Evolutionary conservation across 2,113 vertebrate species (phyloP), one percentile per base, ranked within the genome.

Genomic region (Opisthocomus hoazin): DNA sequence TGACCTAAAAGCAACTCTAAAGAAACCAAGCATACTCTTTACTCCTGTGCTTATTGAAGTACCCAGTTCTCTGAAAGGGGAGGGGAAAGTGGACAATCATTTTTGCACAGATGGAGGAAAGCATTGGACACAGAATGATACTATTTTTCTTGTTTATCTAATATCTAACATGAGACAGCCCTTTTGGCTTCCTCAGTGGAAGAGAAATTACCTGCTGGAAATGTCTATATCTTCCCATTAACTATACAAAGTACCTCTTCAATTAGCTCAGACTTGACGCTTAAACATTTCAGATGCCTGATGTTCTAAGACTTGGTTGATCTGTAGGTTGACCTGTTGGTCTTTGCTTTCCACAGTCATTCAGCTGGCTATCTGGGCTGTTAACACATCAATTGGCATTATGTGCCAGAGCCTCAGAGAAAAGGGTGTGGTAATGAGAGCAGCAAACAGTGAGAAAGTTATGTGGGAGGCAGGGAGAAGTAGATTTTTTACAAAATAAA

Each of bases 111-210:
- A 61, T 90, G 45, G 83, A 93, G 86, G 54, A 54, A 90, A 56
- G 22, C 8, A 19, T 43, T 53, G 58, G 22, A 63, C 43, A 76
- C 8, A 66, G 77, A 89, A 57, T 50, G 19, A 26, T 86, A 87
- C 32, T 87, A 57, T 29, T 90, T 87, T 91, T 89, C 61, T 79
- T 84, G 30, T 90, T 95, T 91, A 63, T 88, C 41, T 93, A 48
- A 29, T 82, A 73, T 61, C 36, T 88, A 85, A 92, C 85, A 65
- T 63, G 24, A 87, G 30, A 48, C 43, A 87, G 8, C 12, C 41
- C 24, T 80, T 89, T 71, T 3, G 1, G 48, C 34, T 87, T 94
- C 26, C 36, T 83, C 45, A 24, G 36, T 53, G 14, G 18, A 93
- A 91, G 51, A 95, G 37, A 84, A 87, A 94, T 85, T 63, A 85